Percentiles rank a stretch among this genome's conserved stretches.
These are phyloP conservation scores for Amphimallon solstitiale DNA, from an alignment of 2,888 invertebrate species.

Conservation along the genomic window DNA sequence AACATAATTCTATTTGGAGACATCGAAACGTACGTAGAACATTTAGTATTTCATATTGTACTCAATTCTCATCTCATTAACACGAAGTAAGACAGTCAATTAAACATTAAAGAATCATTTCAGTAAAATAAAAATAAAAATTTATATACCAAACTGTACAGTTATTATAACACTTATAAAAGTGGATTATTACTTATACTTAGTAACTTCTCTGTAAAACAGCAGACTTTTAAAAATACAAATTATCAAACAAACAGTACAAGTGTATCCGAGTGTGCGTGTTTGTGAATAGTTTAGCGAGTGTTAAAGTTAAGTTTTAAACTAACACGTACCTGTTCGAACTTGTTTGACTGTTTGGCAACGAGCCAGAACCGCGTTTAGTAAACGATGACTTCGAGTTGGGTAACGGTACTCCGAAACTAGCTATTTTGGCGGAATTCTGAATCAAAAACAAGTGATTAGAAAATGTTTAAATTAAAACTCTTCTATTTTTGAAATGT, in stretches of 20 bases:
- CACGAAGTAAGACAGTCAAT: constrained; percentile 4
- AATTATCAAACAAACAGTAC: constrained; percentile 17
- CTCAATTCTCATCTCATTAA: constrained; percentile 10
- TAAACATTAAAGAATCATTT: constrained; percentile 1
- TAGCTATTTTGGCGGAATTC: constrained; percentile 60
- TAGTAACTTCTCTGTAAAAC: too few species aligned
- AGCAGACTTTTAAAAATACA: too few species aligned
- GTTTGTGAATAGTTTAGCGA: not conserved
- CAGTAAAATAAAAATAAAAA: too few species aligned
- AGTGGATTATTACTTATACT: too few species aligned
- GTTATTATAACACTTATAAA: not conserved
- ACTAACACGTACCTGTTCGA: constrained; percentile 56
- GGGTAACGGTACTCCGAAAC: constrained; percentile 59
- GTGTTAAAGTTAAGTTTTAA: not conserved
- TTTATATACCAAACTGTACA: constrained; percentile 14
- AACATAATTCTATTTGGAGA: constrained; percentile 30
- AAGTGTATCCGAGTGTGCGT: not conserved
- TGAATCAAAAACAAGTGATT: constrained; percentile 43
- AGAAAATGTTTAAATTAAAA: not conserved
- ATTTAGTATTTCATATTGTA: constrained; percentile 7
- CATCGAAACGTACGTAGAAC: constrained; percentile 30
- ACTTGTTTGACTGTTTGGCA: constrained; percentile 56
- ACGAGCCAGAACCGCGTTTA: constrained; percentile 59
- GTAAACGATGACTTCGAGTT: constrained; percentile 59
- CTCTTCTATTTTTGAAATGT: not conserved